Percentiles rank a stretch among this genome's conserved stretches.
Conservation (phyloP, 1,140 invertebrate species). For the Holcopasites calliopsidis region DNA sequence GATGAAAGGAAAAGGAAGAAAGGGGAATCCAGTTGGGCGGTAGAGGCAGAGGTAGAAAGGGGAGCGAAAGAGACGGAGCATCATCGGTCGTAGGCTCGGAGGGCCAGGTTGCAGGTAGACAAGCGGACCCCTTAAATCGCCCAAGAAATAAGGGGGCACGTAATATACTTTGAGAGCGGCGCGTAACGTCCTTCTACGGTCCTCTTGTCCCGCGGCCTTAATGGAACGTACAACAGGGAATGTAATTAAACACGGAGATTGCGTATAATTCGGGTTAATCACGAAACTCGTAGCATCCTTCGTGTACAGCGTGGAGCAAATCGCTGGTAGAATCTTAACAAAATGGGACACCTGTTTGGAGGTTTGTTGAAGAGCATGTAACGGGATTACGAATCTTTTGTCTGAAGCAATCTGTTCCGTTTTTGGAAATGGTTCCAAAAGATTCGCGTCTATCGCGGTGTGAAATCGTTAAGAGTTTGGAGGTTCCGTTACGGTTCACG, state of each 20-base stretch:
- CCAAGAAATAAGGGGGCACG: slow-evolving; percentile 60
- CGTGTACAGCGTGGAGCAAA: no score
- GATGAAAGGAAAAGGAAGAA: slow-evolving; percentile 23
- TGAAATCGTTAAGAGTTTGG: no score
- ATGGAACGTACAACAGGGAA: background rate
- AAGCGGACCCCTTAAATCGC: slow-evolving; percentile 60
- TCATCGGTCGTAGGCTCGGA: slow-evolving; percentile 44
- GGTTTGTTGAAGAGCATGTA: no score
- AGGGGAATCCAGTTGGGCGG: background rate
- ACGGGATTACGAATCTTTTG: no score
- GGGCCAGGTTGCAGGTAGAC: slow-evolving; percentile 58
- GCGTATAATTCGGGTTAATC: slow-evolving; percentile 4
- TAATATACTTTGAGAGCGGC: slow-evolving; percentile 19
- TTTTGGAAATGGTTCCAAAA: background rate
- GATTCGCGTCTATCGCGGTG: no score
- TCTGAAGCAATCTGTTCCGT: no score
- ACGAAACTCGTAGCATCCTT: no score
- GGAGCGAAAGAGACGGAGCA: background rate
- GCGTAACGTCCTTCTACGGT: slow-evolving; percentile 40
- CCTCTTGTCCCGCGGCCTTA: slow-evolving; percentile 12
- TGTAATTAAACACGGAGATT: slow-evolving; percentile 14
- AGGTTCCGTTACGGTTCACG: background rate
- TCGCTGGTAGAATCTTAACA: no score
- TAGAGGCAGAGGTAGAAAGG: background rate
- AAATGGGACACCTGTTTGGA: no score